phyloP scores from a whole-genome alignment of 2,888 invertebrate genomes.

The Volucella inflata region DNA sequence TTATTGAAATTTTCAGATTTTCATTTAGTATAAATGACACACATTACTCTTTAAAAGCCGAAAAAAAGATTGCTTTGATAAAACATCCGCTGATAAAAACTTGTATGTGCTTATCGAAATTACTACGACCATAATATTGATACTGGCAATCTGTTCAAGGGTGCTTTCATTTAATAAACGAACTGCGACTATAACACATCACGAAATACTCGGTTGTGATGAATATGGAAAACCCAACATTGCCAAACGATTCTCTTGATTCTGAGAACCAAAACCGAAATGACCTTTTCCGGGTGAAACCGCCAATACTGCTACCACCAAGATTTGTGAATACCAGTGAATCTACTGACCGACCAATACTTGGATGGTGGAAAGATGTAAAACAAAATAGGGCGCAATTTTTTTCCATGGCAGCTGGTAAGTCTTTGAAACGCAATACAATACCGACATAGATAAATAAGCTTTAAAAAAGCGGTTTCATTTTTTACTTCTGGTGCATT shows the following conservation, averaged over 20 bases:
- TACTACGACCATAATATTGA: neutral
- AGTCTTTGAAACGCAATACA: neutral
- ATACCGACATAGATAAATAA: neutral
- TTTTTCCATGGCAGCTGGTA: slow-evolving; percentile 43
- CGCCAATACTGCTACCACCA: neutral
- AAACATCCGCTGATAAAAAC: slow-evolving; percentile 1
- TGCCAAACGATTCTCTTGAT: neutral
- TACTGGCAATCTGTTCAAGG: neutral
- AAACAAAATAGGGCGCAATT: slow-evolving; percentile 46
- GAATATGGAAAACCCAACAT: no score
- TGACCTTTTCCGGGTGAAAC: neutral
- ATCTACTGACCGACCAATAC: neutral
- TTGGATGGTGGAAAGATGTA: slow-evolving; percentile 31
- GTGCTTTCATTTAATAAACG: slow-evolving; percentile 4
- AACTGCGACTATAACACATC: neutral
- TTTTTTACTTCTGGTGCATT: neutral
- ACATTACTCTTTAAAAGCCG: no score
- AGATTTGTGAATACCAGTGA: neutral
- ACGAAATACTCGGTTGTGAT: neutral
- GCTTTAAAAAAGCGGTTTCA: no score
- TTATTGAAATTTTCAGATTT: no score
- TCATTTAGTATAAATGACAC: no score
- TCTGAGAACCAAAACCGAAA: neutral
- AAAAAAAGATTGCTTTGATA: no score
- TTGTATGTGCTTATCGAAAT: neutral